These are phyloP conservation scores for Enteromius viviparus DNA, from an alignment of 2,797 vertebrate genomes.

Conservation along the genomic window DNA sequence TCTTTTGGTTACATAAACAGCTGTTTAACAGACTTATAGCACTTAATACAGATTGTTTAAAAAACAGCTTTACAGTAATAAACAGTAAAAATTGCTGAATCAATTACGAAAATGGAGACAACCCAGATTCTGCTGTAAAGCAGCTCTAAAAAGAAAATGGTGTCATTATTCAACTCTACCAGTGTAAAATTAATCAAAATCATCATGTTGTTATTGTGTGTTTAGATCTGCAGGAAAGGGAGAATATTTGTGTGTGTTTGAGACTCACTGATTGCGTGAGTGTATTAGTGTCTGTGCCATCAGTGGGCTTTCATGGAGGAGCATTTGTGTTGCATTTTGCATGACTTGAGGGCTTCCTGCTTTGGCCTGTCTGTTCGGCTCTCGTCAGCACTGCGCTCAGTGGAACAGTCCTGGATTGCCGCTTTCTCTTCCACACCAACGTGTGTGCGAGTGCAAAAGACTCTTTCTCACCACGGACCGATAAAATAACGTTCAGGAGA, in stretches of 20 bases:
- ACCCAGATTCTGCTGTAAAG: background rate
- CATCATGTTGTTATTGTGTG: background rate
- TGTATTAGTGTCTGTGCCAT: constrained; percentile 66
- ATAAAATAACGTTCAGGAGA: constrained; percentile 20
- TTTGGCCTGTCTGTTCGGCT: constrained; percentile 93
- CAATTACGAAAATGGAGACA: background rate
- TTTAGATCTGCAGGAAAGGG: constrained; percentile 3
- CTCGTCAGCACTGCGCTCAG: constrained; percentile 87
- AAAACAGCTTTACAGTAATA: background rate
- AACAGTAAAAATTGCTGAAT: background rate
- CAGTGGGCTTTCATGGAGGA: constrained; percentile 81
- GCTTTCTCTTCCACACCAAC: constrained; percentile 43
- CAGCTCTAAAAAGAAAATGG: background rate
- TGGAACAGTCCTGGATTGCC: constrained; percentile 84
- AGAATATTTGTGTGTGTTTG: constrained; percentile 35
- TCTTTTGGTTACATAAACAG: too few species aligned
- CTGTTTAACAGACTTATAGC: background rate
- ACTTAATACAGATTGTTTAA: background rate
- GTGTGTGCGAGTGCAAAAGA: constrained; percentile 24
- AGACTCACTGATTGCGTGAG: constrained; percentile 56
- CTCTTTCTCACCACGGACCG: constrained; percentile 12
- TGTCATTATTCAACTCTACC: background rate
- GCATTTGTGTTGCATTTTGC: constrained; percentile 93
- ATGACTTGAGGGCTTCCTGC: constrained; percentile 90
- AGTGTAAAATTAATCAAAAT: background rate